phyloP scores from a whole-genome alignment of 2,113 vertebrate genomes.

The Psephotus haematonotus region DNA sequence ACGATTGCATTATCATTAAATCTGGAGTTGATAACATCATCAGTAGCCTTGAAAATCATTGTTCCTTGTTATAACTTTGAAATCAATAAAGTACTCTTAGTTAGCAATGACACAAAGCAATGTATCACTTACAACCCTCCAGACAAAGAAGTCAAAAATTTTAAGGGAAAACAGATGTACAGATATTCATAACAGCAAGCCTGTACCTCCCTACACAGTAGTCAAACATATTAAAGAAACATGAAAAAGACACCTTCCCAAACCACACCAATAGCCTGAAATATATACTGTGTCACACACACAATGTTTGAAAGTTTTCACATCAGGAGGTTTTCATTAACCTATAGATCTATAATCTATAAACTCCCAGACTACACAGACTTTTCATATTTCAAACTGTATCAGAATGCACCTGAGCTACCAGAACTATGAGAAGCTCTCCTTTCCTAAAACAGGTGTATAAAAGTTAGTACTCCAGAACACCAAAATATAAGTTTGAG shows the following conservation, averaged over 20 bases:
- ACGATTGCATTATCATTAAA: background rate
- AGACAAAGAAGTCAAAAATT: background rate
- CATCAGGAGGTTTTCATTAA: background rate
- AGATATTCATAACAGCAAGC: background rate
- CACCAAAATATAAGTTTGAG: background rate
- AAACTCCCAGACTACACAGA: background rate
- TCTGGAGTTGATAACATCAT: rapidly evolving
- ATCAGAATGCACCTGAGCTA: background rate
- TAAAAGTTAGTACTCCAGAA: background rate
- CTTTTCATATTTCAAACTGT: background rate
- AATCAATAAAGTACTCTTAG: background rate
- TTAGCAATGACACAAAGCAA: background rate
- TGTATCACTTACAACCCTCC: background rate
- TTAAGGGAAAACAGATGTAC: background rate
- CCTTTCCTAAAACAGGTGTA: background rate
- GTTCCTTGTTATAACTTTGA: background rate
- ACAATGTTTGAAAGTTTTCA: background rate
- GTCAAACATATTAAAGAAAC: background rate
- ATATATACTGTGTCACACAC: rapidly evolving
- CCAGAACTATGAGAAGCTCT: background rate
- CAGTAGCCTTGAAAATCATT: background rate
- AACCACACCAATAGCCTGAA: background rate
- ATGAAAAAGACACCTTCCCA: background rate
- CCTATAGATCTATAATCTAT: background rate
- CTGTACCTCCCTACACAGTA: background rate